phyloP scores from a whole-genome alignment of 2,113 vertebrate species.

The Scytalopus superciliaris region DNA sequence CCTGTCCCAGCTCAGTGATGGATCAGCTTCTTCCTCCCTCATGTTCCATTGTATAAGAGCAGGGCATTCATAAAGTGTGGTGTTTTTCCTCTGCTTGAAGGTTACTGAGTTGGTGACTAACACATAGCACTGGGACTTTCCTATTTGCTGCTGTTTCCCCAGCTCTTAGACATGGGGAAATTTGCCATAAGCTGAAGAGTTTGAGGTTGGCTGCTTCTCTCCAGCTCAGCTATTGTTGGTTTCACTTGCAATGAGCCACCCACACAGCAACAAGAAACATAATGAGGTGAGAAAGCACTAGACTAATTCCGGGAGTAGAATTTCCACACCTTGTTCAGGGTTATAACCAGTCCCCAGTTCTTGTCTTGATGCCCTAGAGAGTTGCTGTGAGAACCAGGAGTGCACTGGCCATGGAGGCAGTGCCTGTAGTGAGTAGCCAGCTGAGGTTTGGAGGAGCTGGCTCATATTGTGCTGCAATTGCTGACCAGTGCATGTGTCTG shows the following conservation, averaged over 20 bases:
- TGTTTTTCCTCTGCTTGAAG: background rate
- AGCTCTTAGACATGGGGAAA: slow-evolving; percentile 26
- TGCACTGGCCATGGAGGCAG: background rate
- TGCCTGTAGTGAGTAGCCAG: background rate
- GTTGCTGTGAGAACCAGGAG: background rate
- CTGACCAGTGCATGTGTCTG: background rate
- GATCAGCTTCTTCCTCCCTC: background rate
- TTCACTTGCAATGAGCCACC: slow-evolving; percentile 44
- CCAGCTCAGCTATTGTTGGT: slow-evolving; percentile 14
- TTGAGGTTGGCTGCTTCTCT: slow-evolving; percentile 29
- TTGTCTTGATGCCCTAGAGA: background rate
- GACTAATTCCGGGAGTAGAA: background rate
- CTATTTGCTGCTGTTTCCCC: slow-evolving; percentile 41
- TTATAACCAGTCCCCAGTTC: background rate
- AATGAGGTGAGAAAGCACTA: background rate
- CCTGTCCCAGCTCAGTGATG: background rate
- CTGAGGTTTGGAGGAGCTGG: background rate
- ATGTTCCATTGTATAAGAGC: background rate
- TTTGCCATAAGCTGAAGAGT: slow-evolving; percentile 4
- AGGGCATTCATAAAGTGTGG: background rate
- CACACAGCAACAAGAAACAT: background rate
- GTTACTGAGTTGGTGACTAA: background rate
- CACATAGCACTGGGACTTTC: slow-evolving; percentile 37
- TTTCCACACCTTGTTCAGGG: background rate
- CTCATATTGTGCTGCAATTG: background rate